Conservation (phyloP, 35 echinoderm and acorn worm species). For the Hemicentrotus pulcherrimus region DNA sequence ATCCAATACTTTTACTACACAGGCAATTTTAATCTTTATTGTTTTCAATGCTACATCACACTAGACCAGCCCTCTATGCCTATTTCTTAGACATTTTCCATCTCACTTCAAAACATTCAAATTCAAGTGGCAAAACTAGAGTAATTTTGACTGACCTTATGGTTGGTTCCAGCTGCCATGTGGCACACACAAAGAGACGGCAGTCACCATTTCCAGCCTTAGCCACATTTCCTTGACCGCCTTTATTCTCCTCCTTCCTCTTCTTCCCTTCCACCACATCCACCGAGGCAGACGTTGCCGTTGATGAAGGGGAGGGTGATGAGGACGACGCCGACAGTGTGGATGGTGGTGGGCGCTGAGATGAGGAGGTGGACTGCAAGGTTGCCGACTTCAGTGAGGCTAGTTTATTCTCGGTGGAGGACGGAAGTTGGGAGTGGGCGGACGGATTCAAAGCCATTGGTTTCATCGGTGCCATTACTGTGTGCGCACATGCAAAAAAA, state of each 20-base stretch:
- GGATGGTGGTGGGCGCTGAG: neutral
- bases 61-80: too few relatives aligned
- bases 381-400: neutral
- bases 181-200: slow-evolving; percentile 83
- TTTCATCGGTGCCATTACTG: slow-evolving; percentile 22
- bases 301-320: slow-evolving; percentile 26
- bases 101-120: too few relatives aligned
- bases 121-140: neutral
- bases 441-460: neutral
- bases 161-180: slow-evolving; percentile 96
- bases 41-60: too few relatives aligned
- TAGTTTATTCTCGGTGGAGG: neutral
- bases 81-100: too few relatives aligned
- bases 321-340: slow-evolving; percentile 5
- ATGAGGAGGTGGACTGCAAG: neutral
- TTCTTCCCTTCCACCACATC: neutral
- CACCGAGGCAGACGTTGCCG: neutral
- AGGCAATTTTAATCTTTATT: too few relatives aligned
- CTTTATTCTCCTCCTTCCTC: slow-evolving; percentile 22
- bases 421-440: neutral
- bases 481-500: neutral
- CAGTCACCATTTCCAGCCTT: neutral
- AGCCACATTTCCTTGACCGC: neutral
- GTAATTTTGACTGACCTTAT: slow-evolving; percentile 66
- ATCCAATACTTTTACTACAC: too few relatives aligned